phyloP scores from a whole-genome alignment of 2,888 invertebrate species.

The Drosophila dives region DNA sequence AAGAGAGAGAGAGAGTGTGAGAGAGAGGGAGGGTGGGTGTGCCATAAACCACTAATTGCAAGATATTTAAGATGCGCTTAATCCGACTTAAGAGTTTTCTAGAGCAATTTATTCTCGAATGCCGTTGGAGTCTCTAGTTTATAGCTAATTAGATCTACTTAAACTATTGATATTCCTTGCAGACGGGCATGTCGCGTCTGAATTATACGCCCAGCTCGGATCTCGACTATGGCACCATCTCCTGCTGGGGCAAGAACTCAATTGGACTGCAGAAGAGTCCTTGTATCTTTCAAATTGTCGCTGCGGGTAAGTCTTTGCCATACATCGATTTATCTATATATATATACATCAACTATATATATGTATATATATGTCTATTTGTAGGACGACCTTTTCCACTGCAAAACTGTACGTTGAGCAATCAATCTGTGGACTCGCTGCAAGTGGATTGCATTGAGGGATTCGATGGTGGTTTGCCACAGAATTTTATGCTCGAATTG shows the following conservation, averaged over 20 bases:
- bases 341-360: not conserved
- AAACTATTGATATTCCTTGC: conserved; percentile 30
- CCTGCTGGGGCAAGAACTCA: conserved; percentile 93
- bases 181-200: conserved; percentile 86
- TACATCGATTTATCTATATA: not conserved
- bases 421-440: conserved; percentile 93
- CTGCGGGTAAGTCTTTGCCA: conserved; percentile 90
- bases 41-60: conserved; percentile 31
- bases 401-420: conserved; percentile 94
- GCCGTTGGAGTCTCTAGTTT: conserved; percentile 13
- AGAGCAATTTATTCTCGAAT: conserved; percentile 27
- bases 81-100: conserved; percentile 15
- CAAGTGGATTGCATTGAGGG: conserved; percentile 95
- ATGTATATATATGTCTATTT: not conserved
- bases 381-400: conserved; percentile 94
- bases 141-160: conserved; percentile 22
- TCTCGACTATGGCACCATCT: conserved; percentile 95
- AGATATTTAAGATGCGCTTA: conserved; percentile 26
- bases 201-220: conserved; percentile 95
- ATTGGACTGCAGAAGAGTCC: conserved; percentile 94
- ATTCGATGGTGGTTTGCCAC: conserved; percentile 94
- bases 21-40: too few species aligned
- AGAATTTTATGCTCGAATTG: conserved; percentile 93
- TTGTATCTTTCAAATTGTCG: conserved; percentile 94
- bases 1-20: not conserved